These are phyloP conservation scores for Sander lucioperca DNA, from an alignment of 2,113 vertebrate species.

Conservation along the genomic window DNA sequence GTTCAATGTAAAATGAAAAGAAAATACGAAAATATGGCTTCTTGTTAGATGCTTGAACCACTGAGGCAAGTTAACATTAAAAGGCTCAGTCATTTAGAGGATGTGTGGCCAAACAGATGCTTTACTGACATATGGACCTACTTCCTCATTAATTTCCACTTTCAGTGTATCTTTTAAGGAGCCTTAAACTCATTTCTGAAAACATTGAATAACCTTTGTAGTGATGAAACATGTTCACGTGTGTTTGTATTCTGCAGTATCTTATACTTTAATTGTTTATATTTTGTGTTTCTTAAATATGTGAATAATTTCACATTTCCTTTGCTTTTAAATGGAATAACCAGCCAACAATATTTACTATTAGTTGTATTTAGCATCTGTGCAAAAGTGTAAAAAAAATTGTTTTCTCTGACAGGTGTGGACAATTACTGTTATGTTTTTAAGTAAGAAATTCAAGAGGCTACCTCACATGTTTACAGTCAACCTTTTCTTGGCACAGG, in stretches of 20 bases:
- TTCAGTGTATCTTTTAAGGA: slow-evolving; percentile 1
- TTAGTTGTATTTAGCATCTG: neutral
- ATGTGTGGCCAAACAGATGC: slow-evolving; percentile 18
- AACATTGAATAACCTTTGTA: neutral
- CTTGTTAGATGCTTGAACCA: neutral
- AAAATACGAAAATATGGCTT: neutral
- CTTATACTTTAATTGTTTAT: neutral
- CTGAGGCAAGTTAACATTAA: neutral
- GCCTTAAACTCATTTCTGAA: too few relatives aligned
- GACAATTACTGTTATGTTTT: slow-evolving; percentile 91
- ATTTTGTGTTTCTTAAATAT: neutral
- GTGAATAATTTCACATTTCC: neutral
- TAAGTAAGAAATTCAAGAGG: slow-evolving; percentile 93
- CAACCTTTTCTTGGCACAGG: slow-evolving; percentile 95
- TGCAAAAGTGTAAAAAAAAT: neutral
- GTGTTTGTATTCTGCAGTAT: slow-evolving; percentile 1
- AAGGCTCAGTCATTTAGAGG: neutral
- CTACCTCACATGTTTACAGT: slow-evolving; percentile 93
- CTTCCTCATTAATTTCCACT: slow-evolving; percentile 68
- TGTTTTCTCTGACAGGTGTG: slow-evolving; percentile 86
- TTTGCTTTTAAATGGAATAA: neutral
- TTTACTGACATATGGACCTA: neutral
- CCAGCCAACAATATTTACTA: neutral
- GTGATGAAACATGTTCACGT: neutral
- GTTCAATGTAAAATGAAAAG: neutral